These are phyloP conservation scores for Actenoides hombroni DNA, from an alignment of 2,113 vertebrate species.

Conservation along the genomic window DNA sequence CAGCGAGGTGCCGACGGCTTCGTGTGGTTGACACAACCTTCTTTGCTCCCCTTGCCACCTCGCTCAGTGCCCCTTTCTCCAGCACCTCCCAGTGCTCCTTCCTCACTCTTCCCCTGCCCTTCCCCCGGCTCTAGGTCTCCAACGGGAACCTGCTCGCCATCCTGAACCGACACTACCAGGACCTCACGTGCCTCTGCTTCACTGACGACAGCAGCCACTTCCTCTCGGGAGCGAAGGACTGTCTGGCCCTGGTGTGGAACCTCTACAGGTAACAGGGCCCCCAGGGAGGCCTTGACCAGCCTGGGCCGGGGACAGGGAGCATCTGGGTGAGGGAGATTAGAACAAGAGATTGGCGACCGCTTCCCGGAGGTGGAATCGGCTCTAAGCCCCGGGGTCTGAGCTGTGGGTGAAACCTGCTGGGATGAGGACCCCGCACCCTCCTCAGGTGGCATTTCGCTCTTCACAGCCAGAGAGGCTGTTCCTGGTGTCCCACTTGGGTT, in stretches of 20 bases:
- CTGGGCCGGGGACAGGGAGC: accelerated
- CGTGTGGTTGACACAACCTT: accelerated
- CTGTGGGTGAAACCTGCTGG: neutral
- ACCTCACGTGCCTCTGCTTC: slow-evolving; percentile 89
- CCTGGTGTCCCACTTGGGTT: neutral
- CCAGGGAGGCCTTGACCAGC: accelerated
- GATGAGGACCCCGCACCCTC: neutral
- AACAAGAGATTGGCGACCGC: neutral
- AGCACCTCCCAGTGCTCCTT: neutral
- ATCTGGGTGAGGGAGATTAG: neutral
- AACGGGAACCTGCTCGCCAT: slow-evolving; percentile 88
- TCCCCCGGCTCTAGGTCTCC: slow-evolving; percentile 76
- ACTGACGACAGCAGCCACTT: slow-evolving; percentile 94
- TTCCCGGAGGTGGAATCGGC: neutral
- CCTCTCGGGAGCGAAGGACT: slow-evolving; percentile 92
- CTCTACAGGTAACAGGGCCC: slow-evolving; percentile 79
- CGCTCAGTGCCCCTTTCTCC: neutral
- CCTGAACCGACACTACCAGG: slow-evolving; percentile 93
- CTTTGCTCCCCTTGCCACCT: neutral
- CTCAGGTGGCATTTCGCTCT: neutral
- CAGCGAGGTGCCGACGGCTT: neutral
- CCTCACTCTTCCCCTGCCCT: neutral
- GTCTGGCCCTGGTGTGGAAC: slow-evolving; percentile 90
- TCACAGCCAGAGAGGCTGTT: accelerated
- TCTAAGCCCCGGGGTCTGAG: neutral